Evolutionary conservation across 2,113 vertebrate species (phyloP).

Genomic region (Mastomys natalensis): DNA sequence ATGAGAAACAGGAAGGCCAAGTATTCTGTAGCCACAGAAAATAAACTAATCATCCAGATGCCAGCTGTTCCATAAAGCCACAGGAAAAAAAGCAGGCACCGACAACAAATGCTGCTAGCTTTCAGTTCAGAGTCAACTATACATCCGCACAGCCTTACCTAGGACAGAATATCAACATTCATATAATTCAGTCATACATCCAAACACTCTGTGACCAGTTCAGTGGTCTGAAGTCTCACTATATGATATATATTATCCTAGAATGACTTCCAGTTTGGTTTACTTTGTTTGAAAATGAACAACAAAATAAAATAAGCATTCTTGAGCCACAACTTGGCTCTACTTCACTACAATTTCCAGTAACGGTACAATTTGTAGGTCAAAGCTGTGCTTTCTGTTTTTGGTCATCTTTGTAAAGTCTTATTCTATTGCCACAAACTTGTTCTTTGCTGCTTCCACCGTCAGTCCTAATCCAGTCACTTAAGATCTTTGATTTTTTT

Average conservation of each 20-base stretch:
- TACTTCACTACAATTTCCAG: neutral
- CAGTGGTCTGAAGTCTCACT: neutral
- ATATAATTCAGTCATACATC: neutral
- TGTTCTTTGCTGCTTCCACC: neutral
- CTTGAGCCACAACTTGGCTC: neutral
- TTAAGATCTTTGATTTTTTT: neutral
- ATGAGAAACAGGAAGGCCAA: slow-evolving; percentile 10
- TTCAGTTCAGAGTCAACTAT: neutral
- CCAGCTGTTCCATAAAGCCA: slow-evolving; percentile 40
- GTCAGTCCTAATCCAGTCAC: neutral
- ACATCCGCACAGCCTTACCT: neutral
- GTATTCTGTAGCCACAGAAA: slow-evolving; percentile 39
- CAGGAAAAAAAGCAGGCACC: neutral
- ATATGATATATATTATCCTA: neutral
- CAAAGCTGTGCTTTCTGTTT: neutral
- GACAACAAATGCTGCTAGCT: neutral
- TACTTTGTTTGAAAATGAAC: neutral
- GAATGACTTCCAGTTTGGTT: neutral
- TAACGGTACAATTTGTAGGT: neutral
- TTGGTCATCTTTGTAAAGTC: neutral
- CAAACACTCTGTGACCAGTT: neutral
- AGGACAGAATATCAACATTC: neutral
- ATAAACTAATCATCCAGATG: slow-evolving; percentile 38
- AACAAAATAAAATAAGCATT: neutral
- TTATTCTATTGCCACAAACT: slow-evolving; percentile 26